A percentile compares a stretch with the other conserved stretches of the same genome.
Evolutionary conservation across 1,140 invertebrate species (phyloP).

Genomic region (Asbolus verrucosus): DNA sequence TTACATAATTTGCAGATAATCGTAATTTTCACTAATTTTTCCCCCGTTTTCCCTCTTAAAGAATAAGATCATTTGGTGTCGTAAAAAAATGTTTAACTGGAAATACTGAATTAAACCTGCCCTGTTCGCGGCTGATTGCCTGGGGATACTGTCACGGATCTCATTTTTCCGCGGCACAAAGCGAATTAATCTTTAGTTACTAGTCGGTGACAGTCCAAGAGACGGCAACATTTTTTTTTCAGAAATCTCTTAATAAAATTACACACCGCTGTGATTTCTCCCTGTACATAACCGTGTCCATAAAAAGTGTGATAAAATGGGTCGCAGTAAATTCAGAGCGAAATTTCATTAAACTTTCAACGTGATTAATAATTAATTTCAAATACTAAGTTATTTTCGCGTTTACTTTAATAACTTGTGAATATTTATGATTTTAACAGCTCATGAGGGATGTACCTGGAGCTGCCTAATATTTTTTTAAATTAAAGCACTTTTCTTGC

Average conservation of each 20-base stretch:
- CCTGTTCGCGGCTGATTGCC: too few relatives aligned
- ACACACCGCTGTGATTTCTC: neutral
- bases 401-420: slow-evolving; percentile 31
- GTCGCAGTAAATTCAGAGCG: slow-evolving; percentile 20
- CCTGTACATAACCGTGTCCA: neutral
- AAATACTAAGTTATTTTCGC: slow-evolving; percentile 25
- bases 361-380: slow-evolving; percentile 28
- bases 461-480: slow-evolving; percentile 21
- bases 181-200: too few relatives aligned
- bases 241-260: slow-evolving; percentile 2
- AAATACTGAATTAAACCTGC: too few relatives aligned
- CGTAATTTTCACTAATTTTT: too few relatives aligned
- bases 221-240: too few relatives aligned
- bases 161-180: too few relatives aligned
- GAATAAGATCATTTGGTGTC: too few relatives aligned
- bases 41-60: too few relatives aligned
- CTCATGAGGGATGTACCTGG: slow-evolving; percentile 15
- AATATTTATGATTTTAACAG: slow-evolving; percentile 37
- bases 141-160: too few relatives aligned
- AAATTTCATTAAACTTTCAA: slow-evolving; percentile 30
- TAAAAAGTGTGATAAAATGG: slow-evolving; percentile 14
- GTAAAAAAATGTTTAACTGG: too few relatives aligned
- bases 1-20: too few relatives aligned
- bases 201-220: too few relatives aligned
- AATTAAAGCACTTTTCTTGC: slow-evolving; percentile 12